phyloP scores from a whole-genome alignment of 2,113 vertebrate species.

The Hemiscyllium ocellatum region DNA sequence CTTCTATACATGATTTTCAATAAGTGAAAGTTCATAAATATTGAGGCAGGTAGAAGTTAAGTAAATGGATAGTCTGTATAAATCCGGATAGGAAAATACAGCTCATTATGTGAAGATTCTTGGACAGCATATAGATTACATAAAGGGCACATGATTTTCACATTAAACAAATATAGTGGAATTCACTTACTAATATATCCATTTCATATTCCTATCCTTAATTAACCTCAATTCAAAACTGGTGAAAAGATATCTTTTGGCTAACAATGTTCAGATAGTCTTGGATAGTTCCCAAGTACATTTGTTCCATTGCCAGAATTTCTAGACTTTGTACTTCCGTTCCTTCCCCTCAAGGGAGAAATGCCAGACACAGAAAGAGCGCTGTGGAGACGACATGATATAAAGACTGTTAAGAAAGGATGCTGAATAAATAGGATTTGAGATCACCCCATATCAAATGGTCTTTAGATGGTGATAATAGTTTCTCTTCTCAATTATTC shows the following conservation, averaged over 20 bases:
- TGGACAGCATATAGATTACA: not conserved
- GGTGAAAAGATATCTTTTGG: not conserved
- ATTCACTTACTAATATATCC: conserved; percentile 6
- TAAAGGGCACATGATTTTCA: not conserved
- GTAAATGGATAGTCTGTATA: not conserved
- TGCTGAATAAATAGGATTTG: not conserved
- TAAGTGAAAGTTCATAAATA: not conserved
- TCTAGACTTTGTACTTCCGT: conserved; percentile 37
- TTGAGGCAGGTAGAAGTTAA: not conserved
- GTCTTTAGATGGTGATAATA: not conserved
- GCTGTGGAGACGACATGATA: conserved; percentile 32
- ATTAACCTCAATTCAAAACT: conserved; percentile 25
- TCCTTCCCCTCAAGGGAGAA: conserved; percentile 34
- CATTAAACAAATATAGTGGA: not conserved
- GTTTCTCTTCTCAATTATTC: not conserved
- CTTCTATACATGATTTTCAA: not conserved
- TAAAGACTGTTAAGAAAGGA: conserved; percentile 21
- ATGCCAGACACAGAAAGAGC: conserved; percentile 23
- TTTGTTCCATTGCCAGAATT: conserved; percentile 31
- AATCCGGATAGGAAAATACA: not conserved
- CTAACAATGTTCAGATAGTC: conserved; percentile 3
- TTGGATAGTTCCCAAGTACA: conserved; percentile 26
- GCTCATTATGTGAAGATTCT: not conserved
- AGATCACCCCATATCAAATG: not conserved
- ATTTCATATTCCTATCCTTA: conserved; percentile 17